phyloP scores from a whole-genome alignment of 1,140 invertebrate species.

The Aphis gossypii region DNA sequence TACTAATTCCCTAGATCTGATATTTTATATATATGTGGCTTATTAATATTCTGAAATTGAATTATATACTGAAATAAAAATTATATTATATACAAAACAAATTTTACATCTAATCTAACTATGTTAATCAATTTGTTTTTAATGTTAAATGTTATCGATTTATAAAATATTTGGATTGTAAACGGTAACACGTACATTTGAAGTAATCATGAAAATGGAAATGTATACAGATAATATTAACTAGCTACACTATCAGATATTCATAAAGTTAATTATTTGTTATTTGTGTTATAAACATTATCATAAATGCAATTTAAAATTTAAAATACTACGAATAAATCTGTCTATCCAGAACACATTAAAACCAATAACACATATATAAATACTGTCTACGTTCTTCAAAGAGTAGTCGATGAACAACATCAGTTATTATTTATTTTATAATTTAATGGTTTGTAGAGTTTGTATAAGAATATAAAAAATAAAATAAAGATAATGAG shows the following conservation, averaged over 20 bases:
- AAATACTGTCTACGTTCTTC: neutral
- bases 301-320: neutral
- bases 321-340: neutral
- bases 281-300: neutral
- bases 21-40: neutral
- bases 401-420: neutral
- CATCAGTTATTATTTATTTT: neutral
- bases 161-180: neutral
- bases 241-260: neutral
- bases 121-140: neutral
- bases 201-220: neutral
- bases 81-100: neutral
- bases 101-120: too few species aligned
- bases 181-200: neutral
- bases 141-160: neutral
- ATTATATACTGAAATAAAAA: neutral
- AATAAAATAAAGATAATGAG: neutral
- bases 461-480: neutral
- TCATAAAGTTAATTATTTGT: too few species aligned
- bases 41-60: neutral
- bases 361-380: neutral
- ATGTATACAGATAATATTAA: neutral
- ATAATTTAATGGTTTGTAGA: neutral
- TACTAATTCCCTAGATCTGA: neutral
- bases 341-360: neutral